Conservation (phyloP, 2,888 invertebrate genomes). For the Sminthurinus aureus region DNA sequence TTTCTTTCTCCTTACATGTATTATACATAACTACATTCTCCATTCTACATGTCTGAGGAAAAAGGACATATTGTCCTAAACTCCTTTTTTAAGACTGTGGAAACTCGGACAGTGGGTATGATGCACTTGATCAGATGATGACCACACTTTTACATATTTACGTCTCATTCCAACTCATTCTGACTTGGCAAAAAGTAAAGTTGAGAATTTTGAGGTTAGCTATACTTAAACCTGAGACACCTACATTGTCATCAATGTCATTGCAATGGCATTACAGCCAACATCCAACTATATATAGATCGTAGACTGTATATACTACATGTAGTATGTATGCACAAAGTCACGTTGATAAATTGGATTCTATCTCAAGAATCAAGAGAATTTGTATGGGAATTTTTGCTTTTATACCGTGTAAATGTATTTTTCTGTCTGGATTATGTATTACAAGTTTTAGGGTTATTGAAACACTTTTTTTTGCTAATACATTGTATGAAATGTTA, state of each 20-base stretch:
- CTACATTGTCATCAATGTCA: slow-evolving; percentile 24
- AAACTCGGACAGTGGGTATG: slow-evolving; percentile 46
- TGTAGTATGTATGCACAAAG: too few relatives aligned
- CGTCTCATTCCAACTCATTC: background rate
- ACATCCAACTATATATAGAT: too few relatives aligned
- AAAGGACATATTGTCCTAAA: slow-evolving; percentile 29
- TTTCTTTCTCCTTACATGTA: background rate
- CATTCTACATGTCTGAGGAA: background rate
- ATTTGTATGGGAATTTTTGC: too few relatives aligned
- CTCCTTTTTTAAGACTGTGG: slow-evolving; percentile 43
- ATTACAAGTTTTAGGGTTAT: too few relatives aligned
- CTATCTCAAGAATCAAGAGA: too few relatives aligned
- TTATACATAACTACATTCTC: background rate
- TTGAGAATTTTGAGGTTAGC: slow-evolving; percentile 37
- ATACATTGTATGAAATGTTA: too few relatives aligned
- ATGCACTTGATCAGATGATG: background rate
- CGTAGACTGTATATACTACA: too few relatives aligned
- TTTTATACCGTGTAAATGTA: too few relatives aligned
- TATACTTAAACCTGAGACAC: slow-evolving; percentile 32
- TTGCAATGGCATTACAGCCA: too few relatives aligned
- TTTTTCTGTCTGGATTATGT: too few relatives aligned
- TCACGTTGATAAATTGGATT: too few relatives aligned
- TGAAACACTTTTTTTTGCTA: too few relatives aligned
- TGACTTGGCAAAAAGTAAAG: background rate
- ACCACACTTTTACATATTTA: slow-evolving; percentile 1